Conservation (phyloP, 1,140 invertebrate species). For the Teleogryllus occipitalis region DNA sequence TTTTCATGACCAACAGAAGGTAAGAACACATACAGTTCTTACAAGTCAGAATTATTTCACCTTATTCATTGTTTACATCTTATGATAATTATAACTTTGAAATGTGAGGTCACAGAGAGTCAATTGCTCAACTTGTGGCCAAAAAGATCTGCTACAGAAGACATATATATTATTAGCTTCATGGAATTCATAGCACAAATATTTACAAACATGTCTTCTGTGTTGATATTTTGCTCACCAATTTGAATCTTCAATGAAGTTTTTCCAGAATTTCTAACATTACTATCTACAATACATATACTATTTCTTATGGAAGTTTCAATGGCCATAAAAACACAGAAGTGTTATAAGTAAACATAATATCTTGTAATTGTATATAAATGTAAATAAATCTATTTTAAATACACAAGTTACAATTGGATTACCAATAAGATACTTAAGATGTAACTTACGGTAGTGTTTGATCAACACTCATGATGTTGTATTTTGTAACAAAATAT, state of each 20-base stretch:
- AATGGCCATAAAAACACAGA: not conserved
- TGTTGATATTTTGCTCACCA: not conserved
- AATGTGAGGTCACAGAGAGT: too few species aligned
- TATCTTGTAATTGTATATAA: not conserved
- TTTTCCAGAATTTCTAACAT: not conserved
- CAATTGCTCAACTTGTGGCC: too few species aligned
- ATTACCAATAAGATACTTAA: not conserved
- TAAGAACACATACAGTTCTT: too few species aligned
- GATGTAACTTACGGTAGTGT: not conserved
- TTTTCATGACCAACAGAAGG: too few species aligned
- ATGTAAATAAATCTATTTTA: not conserved
- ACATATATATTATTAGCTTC: not conserved
- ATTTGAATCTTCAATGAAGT: not conserved
- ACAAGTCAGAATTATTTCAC: too few species aligned
- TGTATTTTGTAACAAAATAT: not conserved
- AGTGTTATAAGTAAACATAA: not conserved
- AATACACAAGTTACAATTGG: not conserved
- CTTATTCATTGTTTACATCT: too few species aligned
- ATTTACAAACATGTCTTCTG: not conserved
- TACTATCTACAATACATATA: not conserved
- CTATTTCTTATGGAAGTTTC: not conserved
- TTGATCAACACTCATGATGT: not conserved
- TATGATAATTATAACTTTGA: too few species aligned
- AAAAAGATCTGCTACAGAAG: not conserved
- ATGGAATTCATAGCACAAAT: not conserved